These are phyloP conservation scores for Reticulitermes lucifugus DNA, from an alignment of 2,888 invertebrate species.

Conservation along the genomic window DNA sequence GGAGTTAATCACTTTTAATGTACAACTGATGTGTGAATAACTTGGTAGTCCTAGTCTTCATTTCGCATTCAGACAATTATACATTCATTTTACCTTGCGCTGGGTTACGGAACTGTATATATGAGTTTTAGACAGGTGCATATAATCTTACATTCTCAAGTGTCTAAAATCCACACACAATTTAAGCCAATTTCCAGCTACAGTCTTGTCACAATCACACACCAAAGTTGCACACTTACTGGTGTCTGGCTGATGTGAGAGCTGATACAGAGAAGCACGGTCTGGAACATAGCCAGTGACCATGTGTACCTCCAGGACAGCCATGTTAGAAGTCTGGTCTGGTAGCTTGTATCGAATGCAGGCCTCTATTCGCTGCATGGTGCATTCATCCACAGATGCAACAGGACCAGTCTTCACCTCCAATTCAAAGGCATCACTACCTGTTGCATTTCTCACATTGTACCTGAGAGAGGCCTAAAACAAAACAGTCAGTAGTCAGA, in stretches of 20 bases:
- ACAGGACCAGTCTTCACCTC: constrained; percentile 64
- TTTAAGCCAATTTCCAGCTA: no score
- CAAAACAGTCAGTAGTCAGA: not conserved
- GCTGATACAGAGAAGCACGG: constrained; percentile 68
- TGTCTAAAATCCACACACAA: no score
- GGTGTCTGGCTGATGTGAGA: constrained; percentile 60
- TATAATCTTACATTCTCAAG: no score
- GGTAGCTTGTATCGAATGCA: constrained; percentile 57
- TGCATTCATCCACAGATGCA: constrained; percentile 62
- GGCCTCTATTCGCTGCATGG: constrained; percentile 54
- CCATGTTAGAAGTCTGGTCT: constrained; percentile 71
- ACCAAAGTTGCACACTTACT: constrained; percentile 51
- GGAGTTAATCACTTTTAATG: no score
- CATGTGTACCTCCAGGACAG: constrained; percentile 71
- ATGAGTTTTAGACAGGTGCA: no score
- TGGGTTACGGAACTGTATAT: no score
- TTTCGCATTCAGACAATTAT: no score
- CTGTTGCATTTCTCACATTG: constrained; percentile 64
- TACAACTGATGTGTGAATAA: no score
- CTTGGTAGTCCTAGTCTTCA: no score
- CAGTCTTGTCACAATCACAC: no score
- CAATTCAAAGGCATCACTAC: constrained; percentile 67
- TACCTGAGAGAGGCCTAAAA: constrained; percentile 61
- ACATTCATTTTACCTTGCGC: no score
- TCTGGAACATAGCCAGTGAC: constrained; percentile 75